Evolutionary conservation across 2,797 vertebrate species (phyloP), one percentile per base, ranked within the genome.

Genomic region (Pangasius sanitwongsei): DNA sequence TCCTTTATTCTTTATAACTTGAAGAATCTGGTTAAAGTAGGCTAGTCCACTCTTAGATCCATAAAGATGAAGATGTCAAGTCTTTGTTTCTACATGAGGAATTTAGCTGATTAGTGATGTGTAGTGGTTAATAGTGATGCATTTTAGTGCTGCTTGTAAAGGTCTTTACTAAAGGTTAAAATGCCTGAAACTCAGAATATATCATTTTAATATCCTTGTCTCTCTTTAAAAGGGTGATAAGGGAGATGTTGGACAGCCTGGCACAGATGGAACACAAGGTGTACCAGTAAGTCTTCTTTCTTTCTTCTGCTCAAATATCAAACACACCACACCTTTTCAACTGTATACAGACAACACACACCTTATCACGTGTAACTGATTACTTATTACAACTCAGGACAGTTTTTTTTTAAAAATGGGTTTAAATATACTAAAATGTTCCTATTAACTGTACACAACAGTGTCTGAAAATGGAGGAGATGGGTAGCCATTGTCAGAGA

Each of bases 251-350:
- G 95, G 95, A 25, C 87, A 74, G 16, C 87, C 90, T 18, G 96
- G 96, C 74, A 78, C 91, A 69, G 92, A 93, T 91, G 96, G 95
- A 92, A 89, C 81, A 55, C 93, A 87, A 78, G 96, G 96, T 57
- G 65, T 90, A 83, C 92, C 88, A 89, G 96, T 96, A 92, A 96
- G 96, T 93, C 41, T 70, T 94, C 23, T 83, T 86, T 59, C 0
- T 83, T 50, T 75, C 63, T 50, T 37, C 72, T 81, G 3, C 48
- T 59, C 4, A 67, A 82, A 82, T 65, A 23, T 13, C 44, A 50
- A n/a, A 65, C 37, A 69, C 1, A 7, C 7, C 44, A 67, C 41
- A 8, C 15, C 28, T 84, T 59, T 59, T 55, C 8, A 57, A 3
- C 15, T 83, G 23, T 44, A 28, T 83, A 20, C 23, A 61, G 15